phyloP scores from a whole-genome alignment of 2,797 vertebrate genomes.

The Melanotaenia trifasciata region DNA sequence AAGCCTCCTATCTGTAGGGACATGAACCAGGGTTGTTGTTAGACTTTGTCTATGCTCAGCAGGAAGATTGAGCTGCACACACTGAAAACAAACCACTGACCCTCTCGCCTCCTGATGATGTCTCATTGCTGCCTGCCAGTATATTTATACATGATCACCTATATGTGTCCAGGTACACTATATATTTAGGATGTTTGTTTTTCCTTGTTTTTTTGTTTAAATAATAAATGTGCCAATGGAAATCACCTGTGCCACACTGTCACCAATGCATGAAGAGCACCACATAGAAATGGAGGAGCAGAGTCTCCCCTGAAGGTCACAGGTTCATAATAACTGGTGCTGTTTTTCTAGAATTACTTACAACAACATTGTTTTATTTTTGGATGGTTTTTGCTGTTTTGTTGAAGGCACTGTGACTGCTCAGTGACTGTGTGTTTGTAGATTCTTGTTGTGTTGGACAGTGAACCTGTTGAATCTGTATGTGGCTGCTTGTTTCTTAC shows the following conservation, averaged over 20 bases:
- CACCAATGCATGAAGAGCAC: constrained; percentile 74
- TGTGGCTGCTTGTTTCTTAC: constrained; percentile 83
- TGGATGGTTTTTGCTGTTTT: constrained; percentile 71
- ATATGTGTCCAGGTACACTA: constrained; percentile 63
- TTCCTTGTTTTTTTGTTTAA: constrained; percentile 53
- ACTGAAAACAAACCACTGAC: constrained; percentile 51
- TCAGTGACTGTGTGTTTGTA: constrained; percentile 78
- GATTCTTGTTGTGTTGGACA: constrained; percentile 75
- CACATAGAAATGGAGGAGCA: constrained; percentile 44
- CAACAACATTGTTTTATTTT: constrained; percentile 62
- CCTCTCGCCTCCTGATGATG: constrained; percentile 48
- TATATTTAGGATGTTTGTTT: constrained; percentile 68
- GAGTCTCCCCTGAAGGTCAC: constrained; percentile 43
- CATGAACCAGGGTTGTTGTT: constrained; percentile 16
- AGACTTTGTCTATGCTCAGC: constrained; percentile 59
- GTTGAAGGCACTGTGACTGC: constrained; percentile 77
- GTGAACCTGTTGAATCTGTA: constrained; percentile 80
- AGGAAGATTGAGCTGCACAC: constrained; percentile 77
- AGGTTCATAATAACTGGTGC: constrained; percentile 77
- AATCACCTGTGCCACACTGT: constrained; percentile 66
- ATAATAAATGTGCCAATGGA: constrained; percentile 77
- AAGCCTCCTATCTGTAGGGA: constrained; percentile 11
- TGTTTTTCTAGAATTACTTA: constrained; percentile 73
- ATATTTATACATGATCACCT: constrained; percentile 67
- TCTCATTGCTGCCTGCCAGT: constrained; percentile 72